Conservation (phyloP, 1,140 invertebrate species). For the Neomicropteryx cornuta region DNA sequence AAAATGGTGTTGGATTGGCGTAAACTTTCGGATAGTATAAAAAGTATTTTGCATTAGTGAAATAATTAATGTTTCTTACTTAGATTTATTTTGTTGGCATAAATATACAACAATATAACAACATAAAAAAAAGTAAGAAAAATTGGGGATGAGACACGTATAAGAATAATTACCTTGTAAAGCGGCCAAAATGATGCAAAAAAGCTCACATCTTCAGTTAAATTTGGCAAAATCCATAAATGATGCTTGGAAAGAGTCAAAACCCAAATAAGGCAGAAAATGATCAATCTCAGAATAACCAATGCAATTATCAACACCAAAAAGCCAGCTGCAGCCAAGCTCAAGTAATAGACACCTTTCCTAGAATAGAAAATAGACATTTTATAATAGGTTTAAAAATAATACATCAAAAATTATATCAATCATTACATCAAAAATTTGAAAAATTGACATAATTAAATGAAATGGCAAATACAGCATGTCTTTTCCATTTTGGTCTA, state of each 20-base stretch:
- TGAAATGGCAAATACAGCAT: too few species aligned
- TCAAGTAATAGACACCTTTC: slow-evolving; percentile 94
- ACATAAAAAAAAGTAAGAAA: slow-evolving; percentile 7
- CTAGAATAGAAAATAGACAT: slow-evolving; percentile 35
- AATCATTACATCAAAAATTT: slow-evolving; percentile 2
- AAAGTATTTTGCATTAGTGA: slow-evolving; percentile 2
- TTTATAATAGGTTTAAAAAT: too few species aligned
- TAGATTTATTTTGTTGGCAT: slow-evolving; percentile 2
- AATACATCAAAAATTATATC: slow-evolving; percentile 4
- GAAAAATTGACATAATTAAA: slow-evolving; percentile 1
- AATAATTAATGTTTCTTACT: too few species aligned
- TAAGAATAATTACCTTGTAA: slow-evolving; percentile 60
- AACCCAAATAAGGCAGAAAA: slow-evolving; percentile 89
- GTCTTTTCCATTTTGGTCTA: too few species aligned
- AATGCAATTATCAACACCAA: slow-evolving; percentile 86
- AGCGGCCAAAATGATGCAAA: slow-evolving; percentile 97
- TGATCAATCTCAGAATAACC: slow-evolving; percentile 76
- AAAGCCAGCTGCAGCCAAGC: slow-evolving; percentile 87
- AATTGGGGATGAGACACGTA: neutral
- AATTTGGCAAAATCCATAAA: slow-evolving; percentile 94
- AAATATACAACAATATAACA: neutral
- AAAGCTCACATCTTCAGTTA: slow-evolving; percentile 98
- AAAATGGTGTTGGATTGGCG: too few species aligned
- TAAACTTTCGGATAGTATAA: neutral
- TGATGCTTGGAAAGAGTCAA: slow-evolving; percentile 84